Evolutionary conservation across 2,888 invertebrate genomes (phyloP), one percentile per base, ranked within the genome.

Genomic region (Oegoconia quadripuncta): DNA sequence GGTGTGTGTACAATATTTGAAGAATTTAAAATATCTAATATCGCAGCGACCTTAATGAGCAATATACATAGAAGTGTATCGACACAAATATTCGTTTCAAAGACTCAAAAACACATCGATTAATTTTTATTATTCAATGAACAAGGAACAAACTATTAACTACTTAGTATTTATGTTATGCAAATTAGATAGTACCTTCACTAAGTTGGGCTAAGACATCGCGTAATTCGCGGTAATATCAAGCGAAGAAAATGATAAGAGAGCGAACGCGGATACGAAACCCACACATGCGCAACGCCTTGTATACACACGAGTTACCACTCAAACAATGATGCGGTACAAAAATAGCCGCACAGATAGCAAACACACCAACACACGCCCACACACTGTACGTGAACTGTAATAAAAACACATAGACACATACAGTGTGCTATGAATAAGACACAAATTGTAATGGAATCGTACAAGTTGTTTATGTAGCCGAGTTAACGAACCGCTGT

Each of bases 321-420:
- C 73, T 51, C 73, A 73, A 65, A 70, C 70, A 50, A 33, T 25
- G 35, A 39, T 42, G 30, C 8, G 39, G 27, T 62, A 74, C 75
- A 46, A 70, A 86, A 86, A 86, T 86, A 86, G 83, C 71, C 68
- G 55, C 73, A 64, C 66, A 78, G 83, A 84, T 84, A 86, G 79
- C 82, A 75, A 81, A 79, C 82, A 81, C 80, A 83, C 81, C 77
- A 81, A 83, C 83, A 84, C 82, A 79, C 82, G 78, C 83, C 80
- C 78, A 83, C 84, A 68, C 70, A 58, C 63, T 65, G 76, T 80
- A 79, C 75, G 74, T 80, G 77, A 78, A 82, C 79, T 76, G 80
- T 82, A 78, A 82, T 84, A 81, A 86, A 78, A 82, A 84, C 81
- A 82, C 77, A 80, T 78, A 74, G 55, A 72, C 65, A 72, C 50